These are phyloP conservation scores for Clupea harengus DNA, from an alignment of 2,113 vertebrate species.

Conservation along the genomic window DNA sequence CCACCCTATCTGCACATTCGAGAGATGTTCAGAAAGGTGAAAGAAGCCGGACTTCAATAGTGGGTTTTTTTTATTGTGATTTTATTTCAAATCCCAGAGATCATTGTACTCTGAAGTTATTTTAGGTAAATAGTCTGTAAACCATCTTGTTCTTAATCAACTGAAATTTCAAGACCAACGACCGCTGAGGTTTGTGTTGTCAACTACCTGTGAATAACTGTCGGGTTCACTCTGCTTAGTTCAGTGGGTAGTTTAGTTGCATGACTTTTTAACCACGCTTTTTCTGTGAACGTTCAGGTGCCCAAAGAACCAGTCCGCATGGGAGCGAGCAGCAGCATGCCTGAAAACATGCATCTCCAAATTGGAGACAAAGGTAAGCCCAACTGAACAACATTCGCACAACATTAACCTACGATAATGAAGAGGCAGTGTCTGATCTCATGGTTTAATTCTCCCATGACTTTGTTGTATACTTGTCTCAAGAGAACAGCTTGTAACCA, in stretches of 20 bases:
- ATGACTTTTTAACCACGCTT: not conserved
- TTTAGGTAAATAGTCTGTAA: not conserved
- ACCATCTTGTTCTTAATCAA: not conserved
- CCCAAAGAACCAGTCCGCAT: slow-evolving; percentile 66
- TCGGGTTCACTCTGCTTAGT: not conserved
- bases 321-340: slow-evolving; percentile 61
- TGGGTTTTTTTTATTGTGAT: not conserved
- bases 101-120: no score
- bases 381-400: not conserved
- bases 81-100: no score
- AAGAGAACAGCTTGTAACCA: not conserved
- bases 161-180: not conserved
- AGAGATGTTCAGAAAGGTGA: not conserved
- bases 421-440: not conserved
- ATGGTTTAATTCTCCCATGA: not conserved
- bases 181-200: not conserved
- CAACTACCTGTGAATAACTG: not conserved
- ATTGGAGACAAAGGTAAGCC: slow-evolving; percentile 57
- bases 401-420: not conserved
- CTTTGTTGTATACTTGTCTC: not conserved
- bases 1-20: not conserved
- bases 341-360: slow-evolving; percentile 73
- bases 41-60: not conserved
- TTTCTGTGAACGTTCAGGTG: slow-evolving; percentile 63
- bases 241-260: no score